These are phyloP conservation scores for Circaetus cinerascens DNA, from an alignment of 2,113 vertebrate species.

Conservation along the genomic window DNA sequence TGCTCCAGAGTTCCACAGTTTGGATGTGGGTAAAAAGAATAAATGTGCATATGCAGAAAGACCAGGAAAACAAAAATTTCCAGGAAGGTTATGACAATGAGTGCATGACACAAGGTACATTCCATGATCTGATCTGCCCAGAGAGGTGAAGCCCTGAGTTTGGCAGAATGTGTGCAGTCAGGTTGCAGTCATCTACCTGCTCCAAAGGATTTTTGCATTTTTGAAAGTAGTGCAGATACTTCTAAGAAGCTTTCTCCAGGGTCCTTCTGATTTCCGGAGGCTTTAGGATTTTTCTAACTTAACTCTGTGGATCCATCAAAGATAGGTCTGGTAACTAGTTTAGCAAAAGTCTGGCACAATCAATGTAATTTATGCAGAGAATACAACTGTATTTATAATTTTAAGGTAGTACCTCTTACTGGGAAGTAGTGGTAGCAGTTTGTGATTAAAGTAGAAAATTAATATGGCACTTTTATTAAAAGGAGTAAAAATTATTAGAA, in stretches of 20 bases:
- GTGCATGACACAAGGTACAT: not conserved
- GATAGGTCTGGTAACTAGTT: not conserved
- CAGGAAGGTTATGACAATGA: not conserved
- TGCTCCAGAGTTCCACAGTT: not conserved
- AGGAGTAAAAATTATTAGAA: not conserved
- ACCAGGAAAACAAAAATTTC: not conserved
- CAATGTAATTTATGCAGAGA: not conserved
- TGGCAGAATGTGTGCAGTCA: not conserved
- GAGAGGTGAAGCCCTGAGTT: not conserved
- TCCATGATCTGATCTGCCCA: not conserved
- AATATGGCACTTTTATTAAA: not conserved
- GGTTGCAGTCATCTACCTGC: not conserved
- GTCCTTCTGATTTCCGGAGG: not conserved
- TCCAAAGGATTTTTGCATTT: not conserved
- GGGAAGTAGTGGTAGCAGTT: not conserved
- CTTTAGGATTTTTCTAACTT: not conserved
- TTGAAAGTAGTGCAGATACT: not conserved
- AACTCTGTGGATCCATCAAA: not conserved
- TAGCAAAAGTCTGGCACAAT: not conserved
- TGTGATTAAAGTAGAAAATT: not conserved
- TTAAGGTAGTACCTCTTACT: not conserved
- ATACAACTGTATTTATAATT: not conserved
- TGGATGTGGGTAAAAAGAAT: not conserved
- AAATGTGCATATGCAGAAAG: not conserved
- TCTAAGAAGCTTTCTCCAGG: not conserved